Evolutionary conservation across 2,888 invertebrate species (phyloP).

Genomic region (Cryptus armator): DNA sequence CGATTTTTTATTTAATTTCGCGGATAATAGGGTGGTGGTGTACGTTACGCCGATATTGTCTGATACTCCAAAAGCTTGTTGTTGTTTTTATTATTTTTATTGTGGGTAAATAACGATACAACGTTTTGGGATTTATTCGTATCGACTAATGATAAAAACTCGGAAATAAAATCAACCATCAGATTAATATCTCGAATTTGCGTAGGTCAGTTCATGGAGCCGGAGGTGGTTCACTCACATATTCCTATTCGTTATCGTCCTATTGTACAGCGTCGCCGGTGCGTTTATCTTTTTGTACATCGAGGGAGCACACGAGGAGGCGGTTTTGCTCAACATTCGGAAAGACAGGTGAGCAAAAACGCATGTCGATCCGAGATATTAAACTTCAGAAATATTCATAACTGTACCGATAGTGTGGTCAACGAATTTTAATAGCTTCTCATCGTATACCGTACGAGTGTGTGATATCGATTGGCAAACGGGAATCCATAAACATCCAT

Average conservation of each 20-base stretch:
- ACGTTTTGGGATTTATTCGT: neutral
- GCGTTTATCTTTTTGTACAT: conserved; percentile 92
- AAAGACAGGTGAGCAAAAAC: conserved; percentile 78
- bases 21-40: too few species aligned
- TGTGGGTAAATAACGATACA: neutral
- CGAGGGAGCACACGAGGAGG: conserved; percentile 88
- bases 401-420: neutral
- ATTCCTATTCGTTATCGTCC: conserved; percentile 92
- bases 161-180: neutral
- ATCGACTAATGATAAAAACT: neutral
- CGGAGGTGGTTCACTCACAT: conserved; percentile 96
- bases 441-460: too few species aligned
- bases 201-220: conserved; percentile 89
- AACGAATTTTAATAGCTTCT: neutral
- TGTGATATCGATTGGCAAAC: conserved; percentile 12
- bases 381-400: neutral
- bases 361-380: neutral
- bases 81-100: too few species aligned
- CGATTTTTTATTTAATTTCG: too few species aligned
- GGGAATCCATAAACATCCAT: neutral
- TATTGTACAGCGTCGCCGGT: conserved; percentile 93
- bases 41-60: too few species aligned
- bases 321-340: conserved; percentile 77
- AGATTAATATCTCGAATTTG: conserved; percentile 30
- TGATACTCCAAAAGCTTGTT: too few species aligned